Percentiles rank a stretch among this genome's conserved stretches.
phyloP scores from a whole-genome alignment of 2,797 vertebrate species.

The Enteromius argenteus region DNA sequence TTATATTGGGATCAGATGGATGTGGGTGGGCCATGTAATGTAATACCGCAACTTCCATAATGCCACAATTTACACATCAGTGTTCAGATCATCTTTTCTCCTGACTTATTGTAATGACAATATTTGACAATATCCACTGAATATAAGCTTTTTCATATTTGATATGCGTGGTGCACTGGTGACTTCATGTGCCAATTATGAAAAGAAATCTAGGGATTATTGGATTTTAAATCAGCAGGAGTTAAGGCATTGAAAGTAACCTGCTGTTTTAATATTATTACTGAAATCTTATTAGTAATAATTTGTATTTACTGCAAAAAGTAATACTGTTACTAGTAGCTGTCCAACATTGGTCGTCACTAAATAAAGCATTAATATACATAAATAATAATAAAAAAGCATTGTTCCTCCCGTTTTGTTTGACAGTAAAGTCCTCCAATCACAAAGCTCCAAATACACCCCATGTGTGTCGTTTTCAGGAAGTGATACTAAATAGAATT shows the following conservation, averaged over 20 bases:
- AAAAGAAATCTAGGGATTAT: neutral
- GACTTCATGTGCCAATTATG: neutral
- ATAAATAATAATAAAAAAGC: neutral
- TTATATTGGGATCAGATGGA: neutral
- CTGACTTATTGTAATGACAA: neutral
- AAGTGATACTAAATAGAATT: conserved; percentile 57
- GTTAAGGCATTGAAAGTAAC: neutral
- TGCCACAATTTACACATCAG: neutral
- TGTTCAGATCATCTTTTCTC: neutral
- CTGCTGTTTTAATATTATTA: neutral
- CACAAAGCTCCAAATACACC: neutral
- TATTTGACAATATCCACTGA: neutral
- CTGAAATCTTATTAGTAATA: neutral
- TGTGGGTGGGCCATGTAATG: neutral
- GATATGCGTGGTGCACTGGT: too few relatives aligned
- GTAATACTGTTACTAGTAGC: neutral
- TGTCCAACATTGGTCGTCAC: neutral
- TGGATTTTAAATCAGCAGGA: neutral
- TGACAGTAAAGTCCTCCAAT: conserved; percentile 48
- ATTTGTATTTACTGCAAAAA: neutral
- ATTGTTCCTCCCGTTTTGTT: neutral
- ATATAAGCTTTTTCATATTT: neutral
- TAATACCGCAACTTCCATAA: neutral
- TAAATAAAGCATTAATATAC: neutral
- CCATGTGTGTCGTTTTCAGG: conserved; percentile 52